Evolutionary conservation across 1,140 invertebrate species (phyloP).

Genomic region (Drosophila triauraria): DNA sequence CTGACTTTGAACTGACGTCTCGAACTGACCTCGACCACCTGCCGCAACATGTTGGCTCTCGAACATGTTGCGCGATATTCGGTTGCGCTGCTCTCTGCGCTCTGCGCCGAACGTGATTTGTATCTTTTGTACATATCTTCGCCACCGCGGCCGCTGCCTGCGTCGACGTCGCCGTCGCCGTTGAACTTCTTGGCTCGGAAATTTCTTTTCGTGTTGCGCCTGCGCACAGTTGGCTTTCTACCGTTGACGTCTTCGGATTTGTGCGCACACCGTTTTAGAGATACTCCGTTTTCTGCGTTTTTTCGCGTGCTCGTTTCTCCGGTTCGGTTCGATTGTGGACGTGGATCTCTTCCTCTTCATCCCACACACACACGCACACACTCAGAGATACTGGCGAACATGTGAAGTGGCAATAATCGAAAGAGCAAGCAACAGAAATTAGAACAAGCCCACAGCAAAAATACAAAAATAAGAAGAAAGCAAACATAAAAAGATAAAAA

Average conservation of each 20-base stretch:
- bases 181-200: conserved; percentile 70
- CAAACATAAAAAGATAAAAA: conserved; percentile 34
- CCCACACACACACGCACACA: conserved; percentile 12
- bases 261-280: conserved; percentile 63
- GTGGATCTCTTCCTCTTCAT: conserved; percentile 63
- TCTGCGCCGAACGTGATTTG: conserved; percentile 48
- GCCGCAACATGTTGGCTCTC: conserved; percentile 62
- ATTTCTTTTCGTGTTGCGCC: conserved; percentile 82
- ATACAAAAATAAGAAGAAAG: conserved; percentile 48
- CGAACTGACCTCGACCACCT: conserved; percentile 65
- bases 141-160: conserved; percentile 33
- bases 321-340: conserved; percentile 64
- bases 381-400: conserved; percentile 28
- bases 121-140: conserved; percentile 41
- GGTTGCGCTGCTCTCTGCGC: conserved; percentile 19
- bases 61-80: conserved; percentile 23
- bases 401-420: conserved; percentile 64
- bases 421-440: conserved; percentile 75
- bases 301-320: conserved; percentile 61
- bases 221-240: conserved; percentile 85
- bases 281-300: conserved; percentile 40
- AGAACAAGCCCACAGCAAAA: conserved; percentile 63
- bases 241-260: conserved; percentile 84
- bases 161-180: conserved; percentile 30
- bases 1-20: conserved; percentile 79